Percentiles rank a stretch among this genome's conserved stretches.
phyloP scores from a whole-genome alignment of 1,140 invertebrate genomes.

The Eciton burchellii region DNA sequence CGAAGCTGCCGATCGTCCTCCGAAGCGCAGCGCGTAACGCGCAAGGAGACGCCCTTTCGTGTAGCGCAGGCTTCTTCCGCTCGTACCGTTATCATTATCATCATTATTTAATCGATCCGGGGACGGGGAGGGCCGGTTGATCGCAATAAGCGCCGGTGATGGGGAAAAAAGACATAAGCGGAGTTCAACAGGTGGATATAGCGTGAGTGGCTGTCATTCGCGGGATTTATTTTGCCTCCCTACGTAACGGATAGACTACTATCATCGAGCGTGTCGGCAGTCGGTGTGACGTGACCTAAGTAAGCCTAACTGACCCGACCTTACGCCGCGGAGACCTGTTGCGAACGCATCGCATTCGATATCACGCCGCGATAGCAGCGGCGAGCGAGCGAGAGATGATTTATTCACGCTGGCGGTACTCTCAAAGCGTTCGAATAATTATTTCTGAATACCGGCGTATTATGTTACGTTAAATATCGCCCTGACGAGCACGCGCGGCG shows the following conservation, averaged over 20 bases:
- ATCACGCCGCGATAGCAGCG: not conserved
- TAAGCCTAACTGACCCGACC: slow-evolving; percentile 54
- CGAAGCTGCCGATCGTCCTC: not conserved
- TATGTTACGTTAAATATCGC: slow-evolving; percentile 33
- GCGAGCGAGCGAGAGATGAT: slow-evolving; percentile 4
- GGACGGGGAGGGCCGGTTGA: not conserved
- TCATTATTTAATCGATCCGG: not conserved
- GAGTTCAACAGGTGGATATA: slow-evolving; percentile 80
- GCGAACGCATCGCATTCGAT: slow-evolving; percentile 40
- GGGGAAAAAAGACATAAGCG: slow-evolving; percentile 31
- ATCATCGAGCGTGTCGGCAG: slow-evolving; percentile 51
- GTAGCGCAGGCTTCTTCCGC: too few species aligned
- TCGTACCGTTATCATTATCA: too few species aligned
- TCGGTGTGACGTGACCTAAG: slow-evolving; percentile 53
- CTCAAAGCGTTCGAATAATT: slow-evolving; percentile 40
- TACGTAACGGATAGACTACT: slow-evolving; percentile 59
- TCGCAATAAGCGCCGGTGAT: slow-evolving; percentile 15
- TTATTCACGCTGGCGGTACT: slow-evolving; percentile 38
- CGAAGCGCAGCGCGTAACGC: not conserved
- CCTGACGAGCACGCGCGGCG: not conserved
- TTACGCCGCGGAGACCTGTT: slow-evolving; percentile 62
- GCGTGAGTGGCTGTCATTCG: slow-evolving; percentile 75
- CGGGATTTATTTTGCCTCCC: slow-evolving; percentile 67
- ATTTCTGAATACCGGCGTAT: slow-evolving; percentile 32
- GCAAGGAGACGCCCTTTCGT: not conserved